These are phyloP conservation scores for Muntiacus reevesi DNA, from an alignment of 2,113 vertebrate genomes.

Conservation along the genomic window DNA sequence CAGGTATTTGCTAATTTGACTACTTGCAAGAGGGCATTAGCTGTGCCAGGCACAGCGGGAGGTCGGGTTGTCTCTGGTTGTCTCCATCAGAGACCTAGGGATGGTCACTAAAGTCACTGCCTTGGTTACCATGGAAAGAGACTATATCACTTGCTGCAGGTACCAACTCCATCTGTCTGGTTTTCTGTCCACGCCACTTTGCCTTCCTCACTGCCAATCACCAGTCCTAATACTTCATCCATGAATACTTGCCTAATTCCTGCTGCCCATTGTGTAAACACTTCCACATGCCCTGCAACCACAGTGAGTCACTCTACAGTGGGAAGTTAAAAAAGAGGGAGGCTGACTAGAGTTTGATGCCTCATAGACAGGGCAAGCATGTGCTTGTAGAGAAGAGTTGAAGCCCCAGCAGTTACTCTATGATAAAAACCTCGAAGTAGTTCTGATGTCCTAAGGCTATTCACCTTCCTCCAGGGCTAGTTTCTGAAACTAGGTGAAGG, in stretches of 20 bases:
- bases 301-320: not conserved
- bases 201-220: not conserved
- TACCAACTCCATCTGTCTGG: not conserved
- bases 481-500: not conserved
- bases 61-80: not conserved
- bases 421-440: not conserved
- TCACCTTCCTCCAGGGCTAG: not conserved
- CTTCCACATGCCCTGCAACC: not conserved
- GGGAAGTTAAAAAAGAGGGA: not conserved
- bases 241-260: not conserved
- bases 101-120: not conserved
- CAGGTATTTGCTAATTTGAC: not conserved
- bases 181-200: not conserved
- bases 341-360: not conserved
- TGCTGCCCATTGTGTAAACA: not conserved
- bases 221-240: not conserved
- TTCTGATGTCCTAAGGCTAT: not conserved
- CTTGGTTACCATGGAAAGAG: not conserved
- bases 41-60: not conserved
- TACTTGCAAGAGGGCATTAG: not conserved
- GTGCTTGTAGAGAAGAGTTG: not conserved
- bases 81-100: not conserved
- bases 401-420: too few relatives aligned
- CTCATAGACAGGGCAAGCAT: not conserved
- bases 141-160: not conserved